Evolutionary conservation across 2,113 vertebrate species (phyloP).

Genomic region (Antigone vipio): DNA sequence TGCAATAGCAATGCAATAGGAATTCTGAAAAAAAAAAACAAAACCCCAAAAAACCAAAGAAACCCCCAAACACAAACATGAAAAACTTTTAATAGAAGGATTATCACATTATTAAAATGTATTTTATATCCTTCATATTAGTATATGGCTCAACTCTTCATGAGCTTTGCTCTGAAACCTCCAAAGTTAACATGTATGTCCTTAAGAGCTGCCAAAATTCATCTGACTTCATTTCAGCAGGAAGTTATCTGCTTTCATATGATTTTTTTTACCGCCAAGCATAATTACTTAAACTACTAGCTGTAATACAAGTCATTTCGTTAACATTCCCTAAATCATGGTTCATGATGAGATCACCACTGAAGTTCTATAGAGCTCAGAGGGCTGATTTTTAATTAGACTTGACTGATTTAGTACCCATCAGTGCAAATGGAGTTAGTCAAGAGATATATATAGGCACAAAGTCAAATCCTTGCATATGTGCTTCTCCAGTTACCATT

Average conservation of each 20-base stretch:
- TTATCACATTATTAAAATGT: not conserved
- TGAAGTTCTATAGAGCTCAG: not conserved
- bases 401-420: not conserved
- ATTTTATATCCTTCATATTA: not conserved
- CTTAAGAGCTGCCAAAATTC: not conserved
- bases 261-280: not conserved
- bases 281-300: not conserved
- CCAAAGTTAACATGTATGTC: not conserved
- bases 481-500: not conserved
- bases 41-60: no score
- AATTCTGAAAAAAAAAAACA: not conserved
- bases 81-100: not conserved
- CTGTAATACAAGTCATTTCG: not conserved
- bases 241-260: not conserved
- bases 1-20: not conserved
- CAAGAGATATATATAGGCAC: not conserved
- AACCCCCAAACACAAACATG: no score
- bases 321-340: not conserved
- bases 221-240: not conserved
- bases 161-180: not conserved
- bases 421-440: not conserved
- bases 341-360: not conserved
- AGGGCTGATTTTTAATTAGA: not conserved
- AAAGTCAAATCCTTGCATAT: not conserved
- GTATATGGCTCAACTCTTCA: not conserved